Evolutionary conservation across 2,113 vertebrate genomes (phyloP).

Genomic region (Hypomesus transpacificus): DNA sequence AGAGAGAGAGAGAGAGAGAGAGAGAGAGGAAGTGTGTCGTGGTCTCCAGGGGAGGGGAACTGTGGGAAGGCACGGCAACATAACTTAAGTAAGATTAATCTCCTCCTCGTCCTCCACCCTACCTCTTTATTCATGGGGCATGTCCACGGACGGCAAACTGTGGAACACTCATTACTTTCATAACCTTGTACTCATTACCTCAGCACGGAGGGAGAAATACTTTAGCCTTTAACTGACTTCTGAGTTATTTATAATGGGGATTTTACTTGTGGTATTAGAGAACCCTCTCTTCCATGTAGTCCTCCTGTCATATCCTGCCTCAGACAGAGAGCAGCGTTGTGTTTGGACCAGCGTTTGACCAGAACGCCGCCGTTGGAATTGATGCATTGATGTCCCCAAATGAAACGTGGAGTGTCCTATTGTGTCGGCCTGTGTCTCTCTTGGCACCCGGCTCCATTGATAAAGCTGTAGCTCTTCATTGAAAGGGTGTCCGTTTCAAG

Average conservation of each 20-base stretch:
- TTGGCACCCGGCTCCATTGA: conserved; percentile 58
- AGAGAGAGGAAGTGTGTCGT: conserved; percentile 27
- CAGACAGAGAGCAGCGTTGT: background rate
- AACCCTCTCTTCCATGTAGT: background rate
- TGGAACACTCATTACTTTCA: conserved; percentile 19
- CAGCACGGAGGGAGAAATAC: background rate
- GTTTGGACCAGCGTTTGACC: conserved; percentile 26
- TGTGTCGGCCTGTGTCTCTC: conserved; percentile 48
- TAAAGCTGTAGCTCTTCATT: conserved; percentile 62
- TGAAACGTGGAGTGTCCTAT: conserved; percentile 34
- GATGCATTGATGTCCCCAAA: conserved; percentile 38
- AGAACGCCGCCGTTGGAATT: conserved; percentile 15
- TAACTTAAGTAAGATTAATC: conserved; percentile 56
- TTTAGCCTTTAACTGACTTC: background rate
- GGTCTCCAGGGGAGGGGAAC: conserved; percentile 20
- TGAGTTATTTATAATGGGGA: background rate
- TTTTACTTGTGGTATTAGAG: background rate
- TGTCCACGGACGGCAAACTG: conserved; percentile 13
- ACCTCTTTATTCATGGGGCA: conserved; percentile 34
- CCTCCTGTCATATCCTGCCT: background rate
- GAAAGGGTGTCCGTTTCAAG: conserved; percentile 66
- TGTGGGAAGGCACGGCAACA: background rate
- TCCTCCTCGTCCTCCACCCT: conserved; percentile 25
- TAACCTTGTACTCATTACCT: conserved; percentile 24
- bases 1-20: background rate